phyloP scores from a whole-genome alignment of 2,888 invertebrate species.

The Onthophagus sagittarius region DNA sequence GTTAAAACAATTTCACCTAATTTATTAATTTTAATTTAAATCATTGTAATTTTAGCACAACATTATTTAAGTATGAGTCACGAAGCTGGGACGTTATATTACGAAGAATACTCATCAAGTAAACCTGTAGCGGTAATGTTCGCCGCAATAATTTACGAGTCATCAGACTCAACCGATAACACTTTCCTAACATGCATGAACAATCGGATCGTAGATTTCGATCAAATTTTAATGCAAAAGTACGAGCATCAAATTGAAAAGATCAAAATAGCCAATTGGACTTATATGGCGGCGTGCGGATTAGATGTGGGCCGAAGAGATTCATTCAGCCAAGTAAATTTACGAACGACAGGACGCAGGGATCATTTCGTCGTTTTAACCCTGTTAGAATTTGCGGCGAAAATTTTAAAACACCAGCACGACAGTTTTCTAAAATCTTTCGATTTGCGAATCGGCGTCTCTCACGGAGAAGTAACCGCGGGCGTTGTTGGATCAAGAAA shows the following conservation, averaged over 20 bases:
- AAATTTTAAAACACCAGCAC: conserved; percentile 65
- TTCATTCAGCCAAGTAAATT: conserved; percentile 44
- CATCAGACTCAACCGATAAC: conserved; percentile 56
- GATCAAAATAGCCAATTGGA: conserved; percentile 94
- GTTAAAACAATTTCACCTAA: conserved; percentile 31
- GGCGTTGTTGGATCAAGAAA: conserved; percentile 93
- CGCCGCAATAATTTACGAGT: conserved; percentile 65
- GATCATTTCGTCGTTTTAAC: conserved; percentile 51
- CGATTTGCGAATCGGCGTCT: conserved; percentile 78
- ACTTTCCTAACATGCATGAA: conserved; percentile 59
- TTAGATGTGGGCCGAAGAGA: conserved; percentile 70
- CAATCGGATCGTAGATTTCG: conserved; percentile 90
- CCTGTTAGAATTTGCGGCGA: conserved; percentile 69
- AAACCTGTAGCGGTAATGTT: conserved; percentile 86
- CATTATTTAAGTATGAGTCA: conserved; percentile 70
- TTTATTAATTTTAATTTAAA: not conserved
- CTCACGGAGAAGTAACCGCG: conserved; percentile 86
- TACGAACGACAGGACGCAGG: conserved; percentile 33
- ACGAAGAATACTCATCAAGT: conserved; percentile 71
- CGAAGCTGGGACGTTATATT: conserved; percentile 58
- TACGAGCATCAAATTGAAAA: conserved; percentile 77
- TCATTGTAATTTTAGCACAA: conserved; percentile 57
- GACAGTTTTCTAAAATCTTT: conserved; percentile 47
- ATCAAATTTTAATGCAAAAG: conserved; percentile 52
- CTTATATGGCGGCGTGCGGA: conserved; percentile 97